Base-by-base conservation (phyloP, 1,140 invertebrate species). In the Pseudomyrmex flavicornis region DNA sequence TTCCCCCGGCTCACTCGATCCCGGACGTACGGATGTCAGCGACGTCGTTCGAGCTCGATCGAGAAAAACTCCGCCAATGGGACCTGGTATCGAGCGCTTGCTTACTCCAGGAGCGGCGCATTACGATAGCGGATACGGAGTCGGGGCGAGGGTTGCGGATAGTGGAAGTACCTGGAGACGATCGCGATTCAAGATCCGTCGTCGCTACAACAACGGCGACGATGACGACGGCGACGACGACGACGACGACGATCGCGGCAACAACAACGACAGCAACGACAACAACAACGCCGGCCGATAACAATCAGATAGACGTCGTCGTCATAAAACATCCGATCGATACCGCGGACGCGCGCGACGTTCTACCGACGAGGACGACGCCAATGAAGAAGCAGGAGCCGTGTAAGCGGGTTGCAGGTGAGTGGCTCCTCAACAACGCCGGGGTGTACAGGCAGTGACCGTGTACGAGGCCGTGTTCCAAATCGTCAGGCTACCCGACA, bases 11-110 rank as follows among this genome's bases (percentile, higher is more conserved):
- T 69, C 76, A 85, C 72, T 77, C 82, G 80, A 88, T 84, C 72
- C 56, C 73, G 82, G 83, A 77, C 63, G 82, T 83, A 85, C 66
- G 83, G 74, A 73, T 87, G 73, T 84, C 85, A n/a, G 84, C 87
- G 15, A 88, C 87, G 48, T 95, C 95, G 69, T 96, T 96, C 95
- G 97, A 97, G 92, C 96, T 97, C 87, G 97, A 98, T 94, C 96
- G 97, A 88, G 97, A 98, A 94, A 97, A 97, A 86, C 95, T 98
- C 85, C 95, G 97, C 50, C 97, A 98, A 91, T 98, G 97, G 97
- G 97, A 98, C 94, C 95, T 97, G 83, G 95, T 98, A 96, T 98
- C 97, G 61, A 97, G 97, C 95, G 97, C 96, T 83, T 95, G 95
- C 91, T 94, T 95, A 69, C 93, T 94, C 88, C 93, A 94, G 90